These are phyloP conservation scores for Oxyura jamaicensis DNA, from an alignment of 2,113 vertebrate species.

Conservation along the genomic window DNA sequence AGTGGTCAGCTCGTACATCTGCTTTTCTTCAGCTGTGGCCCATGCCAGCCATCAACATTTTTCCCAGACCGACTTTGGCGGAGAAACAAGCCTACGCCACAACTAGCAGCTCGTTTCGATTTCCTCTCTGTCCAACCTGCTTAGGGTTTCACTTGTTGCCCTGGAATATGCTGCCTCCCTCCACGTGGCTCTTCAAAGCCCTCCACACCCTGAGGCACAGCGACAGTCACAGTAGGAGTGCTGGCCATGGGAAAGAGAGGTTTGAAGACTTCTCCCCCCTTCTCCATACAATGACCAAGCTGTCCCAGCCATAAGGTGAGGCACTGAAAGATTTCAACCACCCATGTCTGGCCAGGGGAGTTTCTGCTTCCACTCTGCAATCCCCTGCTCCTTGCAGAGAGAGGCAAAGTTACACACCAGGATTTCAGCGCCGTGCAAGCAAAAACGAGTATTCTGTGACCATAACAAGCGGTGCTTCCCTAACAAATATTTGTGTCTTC, in stretches of 20 bases:
- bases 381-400: neutral
- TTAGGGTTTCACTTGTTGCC: neutral
- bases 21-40: neutral
- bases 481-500: neutral
- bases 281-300: neutral
- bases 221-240: no score
- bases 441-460: neutral
- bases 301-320: neutral
- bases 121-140: neutral
- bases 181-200: no score
- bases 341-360: neutral
- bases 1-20: neutral
- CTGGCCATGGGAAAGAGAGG: neutral
- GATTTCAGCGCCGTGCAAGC: neutral
- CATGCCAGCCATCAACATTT: neutral
- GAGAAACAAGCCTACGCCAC: neutral
- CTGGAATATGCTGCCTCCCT: neutral
- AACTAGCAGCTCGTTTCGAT: neutral
- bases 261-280: neutral
- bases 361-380: neutral
- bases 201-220: neutral
- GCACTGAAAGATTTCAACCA: neutral
- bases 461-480: neutral
- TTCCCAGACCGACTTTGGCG: neutral
- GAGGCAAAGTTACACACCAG: neutral